Evolutionary conservation across 2,888 invertebrate species (phyloP).

Genomic region (Cantharis rufa): DNA sequence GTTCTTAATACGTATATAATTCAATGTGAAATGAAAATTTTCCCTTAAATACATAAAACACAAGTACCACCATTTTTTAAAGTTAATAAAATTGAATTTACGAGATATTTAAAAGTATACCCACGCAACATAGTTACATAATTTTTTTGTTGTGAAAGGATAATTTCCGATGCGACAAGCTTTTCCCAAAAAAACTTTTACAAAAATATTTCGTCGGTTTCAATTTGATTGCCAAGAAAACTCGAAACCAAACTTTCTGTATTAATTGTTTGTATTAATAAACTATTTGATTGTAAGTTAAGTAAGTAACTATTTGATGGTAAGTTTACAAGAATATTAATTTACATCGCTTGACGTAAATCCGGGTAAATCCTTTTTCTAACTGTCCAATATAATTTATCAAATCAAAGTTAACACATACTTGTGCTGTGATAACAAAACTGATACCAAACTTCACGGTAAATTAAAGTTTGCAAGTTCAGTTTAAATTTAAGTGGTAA

Average conservation of each 20-base stretch:
- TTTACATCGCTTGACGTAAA: background rate
- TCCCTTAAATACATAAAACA: conserved; percentile 12
- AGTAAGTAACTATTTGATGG: too few species aligned
- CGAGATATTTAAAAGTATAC: background rate
- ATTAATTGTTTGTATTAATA: background rate
- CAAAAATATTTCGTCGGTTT: background rate
- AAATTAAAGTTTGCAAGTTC: background rate
- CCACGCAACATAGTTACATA: background rate
- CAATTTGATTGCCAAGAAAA: background rate
- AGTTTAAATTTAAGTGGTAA: background rate
- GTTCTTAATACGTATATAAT: conserved; percentile 9
- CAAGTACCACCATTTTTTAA: background rate
- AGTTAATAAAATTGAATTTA: background rate
- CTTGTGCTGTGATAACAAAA: background rate
- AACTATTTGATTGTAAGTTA: too few species aligned
- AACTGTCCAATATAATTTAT: background rate
- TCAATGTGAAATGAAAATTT: conserved; percentile 18
- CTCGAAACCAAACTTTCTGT: background rate
- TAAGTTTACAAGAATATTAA: background rate
- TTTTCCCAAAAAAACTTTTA: background rate
- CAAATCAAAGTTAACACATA: background rate
- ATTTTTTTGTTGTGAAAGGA: background rate
- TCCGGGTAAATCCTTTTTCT: background rate
- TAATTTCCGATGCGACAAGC: background rate
- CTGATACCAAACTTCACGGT: background rate